Conservation (phyloP, 2,113 vertebrate species). For the Tringa solitaria region DNA sequence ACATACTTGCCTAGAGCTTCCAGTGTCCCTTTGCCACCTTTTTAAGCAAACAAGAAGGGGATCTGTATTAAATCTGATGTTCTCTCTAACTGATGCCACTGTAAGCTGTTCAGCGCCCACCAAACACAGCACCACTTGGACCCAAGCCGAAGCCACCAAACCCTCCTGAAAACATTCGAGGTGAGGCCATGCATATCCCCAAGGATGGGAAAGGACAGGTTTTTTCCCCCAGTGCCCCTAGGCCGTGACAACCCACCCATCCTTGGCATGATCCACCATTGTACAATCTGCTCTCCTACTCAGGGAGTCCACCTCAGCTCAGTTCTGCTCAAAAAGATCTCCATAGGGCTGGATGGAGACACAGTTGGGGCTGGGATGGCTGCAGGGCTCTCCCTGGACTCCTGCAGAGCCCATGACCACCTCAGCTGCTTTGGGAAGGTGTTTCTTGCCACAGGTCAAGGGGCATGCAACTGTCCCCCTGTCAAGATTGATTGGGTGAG, state of each 20-base stretch:
- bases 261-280: not conserved
- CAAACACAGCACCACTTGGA: not conserved
- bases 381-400: not conserved
- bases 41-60: not conserved
- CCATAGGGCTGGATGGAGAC: not conserved
- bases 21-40: not conserved
- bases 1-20: not conserved
- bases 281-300: fast-evolving
- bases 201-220: not conserved
- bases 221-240: not conserved
- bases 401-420: not conserved
- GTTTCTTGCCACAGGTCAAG: not conserved
- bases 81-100: conserved; percentile 17
- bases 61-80: not conserved
- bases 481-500: not conserved
- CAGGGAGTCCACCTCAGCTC: not conserved
- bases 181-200: conserved; percentile 16
- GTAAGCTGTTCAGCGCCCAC: conserved; percentile 7
- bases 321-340: not conserved
- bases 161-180: conserved; percentile 43
- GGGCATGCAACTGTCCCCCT: not conserved
- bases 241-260: not conserved
- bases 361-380: not conserved
- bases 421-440: not conserved
- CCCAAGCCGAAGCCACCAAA: conserved; percentile 21